These are phyloP conservation scores for Epinotia nisella DNA, from an alignment of 2,888 invertebrate genomes.

Conservation along the genomic window DNA sequence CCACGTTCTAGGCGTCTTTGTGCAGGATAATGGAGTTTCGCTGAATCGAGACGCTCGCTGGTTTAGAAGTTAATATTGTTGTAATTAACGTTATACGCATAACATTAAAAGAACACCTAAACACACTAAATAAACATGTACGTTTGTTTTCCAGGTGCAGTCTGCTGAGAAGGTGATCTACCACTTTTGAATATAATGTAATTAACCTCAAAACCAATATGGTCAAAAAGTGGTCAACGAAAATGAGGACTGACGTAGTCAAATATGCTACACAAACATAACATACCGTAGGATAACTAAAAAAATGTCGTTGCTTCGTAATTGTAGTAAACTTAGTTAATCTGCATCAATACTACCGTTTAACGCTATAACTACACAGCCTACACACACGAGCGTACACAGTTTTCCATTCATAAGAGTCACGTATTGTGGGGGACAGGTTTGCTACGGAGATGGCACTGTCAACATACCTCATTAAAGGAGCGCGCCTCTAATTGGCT, in stretches of 20 bases:
- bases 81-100: not conserved
- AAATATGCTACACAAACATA: too few species aligned
- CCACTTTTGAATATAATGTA: too few species aligned
- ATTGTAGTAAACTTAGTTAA: not conserved
- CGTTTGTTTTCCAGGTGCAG: too few species aligned
- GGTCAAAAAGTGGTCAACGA: too few species aligned
- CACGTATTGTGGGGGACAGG: not conserved
- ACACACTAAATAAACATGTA: too few species aligned
- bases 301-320: not conserved
- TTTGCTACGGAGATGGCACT: conserved; percentile 6
- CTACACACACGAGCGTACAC: not conserved
- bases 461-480: conserved; percentile 27
- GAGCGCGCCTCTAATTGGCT: conserved; percentile 32
- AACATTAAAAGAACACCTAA: too few species aligned
- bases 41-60: conserved; percentile 48
- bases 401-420: conserved; percentile 13
- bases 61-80: not conserved
- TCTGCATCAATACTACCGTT: not conserved
- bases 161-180: too few species aligned
- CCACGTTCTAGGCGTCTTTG: conserved; percentile 60
- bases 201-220: too few species aligned
- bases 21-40: conserved; percentile 58
- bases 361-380: not conserved
- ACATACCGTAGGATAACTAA: not conserved
- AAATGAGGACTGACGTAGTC: too few species aligned